Conservation (phyloP, 2,888 invertebrate species). For the Cyclophora albipunctata region DNA sequence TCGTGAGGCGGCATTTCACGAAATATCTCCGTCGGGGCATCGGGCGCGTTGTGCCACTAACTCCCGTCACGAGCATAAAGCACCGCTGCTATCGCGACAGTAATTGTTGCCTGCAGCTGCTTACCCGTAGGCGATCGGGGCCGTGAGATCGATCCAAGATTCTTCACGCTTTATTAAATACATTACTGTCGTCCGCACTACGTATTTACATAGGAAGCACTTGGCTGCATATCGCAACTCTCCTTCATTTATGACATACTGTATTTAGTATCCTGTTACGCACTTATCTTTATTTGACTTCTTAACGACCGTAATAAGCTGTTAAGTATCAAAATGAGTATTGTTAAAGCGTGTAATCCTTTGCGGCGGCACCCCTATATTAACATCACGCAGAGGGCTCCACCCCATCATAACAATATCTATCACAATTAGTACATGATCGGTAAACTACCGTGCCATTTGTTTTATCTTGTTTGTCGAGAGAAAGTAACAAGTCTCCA, state of each 20-base stretch:
- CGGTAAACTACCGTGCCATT: slow-evolving; percentile 21
- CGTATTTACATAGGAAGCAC: not conserved
- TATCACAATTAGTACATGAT: slow-evolving; percentile 25
- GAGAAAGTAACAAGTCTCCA: slow-evolving; percentile 30
- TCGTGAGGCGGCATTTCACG: slow-evolving; percentile 72
- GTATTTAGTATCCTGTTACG: too few relatives aligned
- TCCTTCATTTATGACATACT: not conserved
- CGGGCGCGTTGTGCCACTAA: slow-evolving; percentile 54
- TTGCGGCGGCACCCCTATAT: slow-evolving; percentile 43
- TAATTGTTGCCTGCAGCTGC: slow-evolving; percentile 68
- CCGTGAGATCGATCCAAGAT: slow-evolving; percentile 49
- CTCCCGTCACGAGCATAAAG: slow-evolving; percentile 68
- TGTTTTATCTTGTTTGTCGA: slow-evolving; percentile 25
- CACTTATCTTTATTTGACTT: slow-evolving; percentile 41
- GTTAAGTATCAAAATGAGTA: slow-evolving; percentile 54
- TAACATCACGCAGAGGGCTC: slow-evolving; percentile 34
- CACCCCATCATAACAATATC: slow-evolving; percentile 44
- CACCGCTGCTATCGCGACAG: slow-evolving; percentile 51
- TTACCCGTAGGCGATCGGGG: slow-evolving; percentile 44
- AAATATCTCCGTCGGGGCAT: slow-evolving; percentile 61
- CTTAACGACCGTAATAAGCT: slow-evolving; percentile 52
- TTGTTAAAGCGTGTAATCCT: slow-evolving; percentile 58
- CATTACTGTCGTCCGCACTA: not conserved
- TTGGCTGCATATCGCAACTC: not conserved
- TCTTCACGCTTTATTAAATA: slow-evolving; percentile 9